Percentiles rank a stretch among this genome's conserved stretches.
Evolutionary conservation across 2,797 vertebrate genomes (phyloP).

Genomic region (Acrossocheilus fasciatus): DNA sequence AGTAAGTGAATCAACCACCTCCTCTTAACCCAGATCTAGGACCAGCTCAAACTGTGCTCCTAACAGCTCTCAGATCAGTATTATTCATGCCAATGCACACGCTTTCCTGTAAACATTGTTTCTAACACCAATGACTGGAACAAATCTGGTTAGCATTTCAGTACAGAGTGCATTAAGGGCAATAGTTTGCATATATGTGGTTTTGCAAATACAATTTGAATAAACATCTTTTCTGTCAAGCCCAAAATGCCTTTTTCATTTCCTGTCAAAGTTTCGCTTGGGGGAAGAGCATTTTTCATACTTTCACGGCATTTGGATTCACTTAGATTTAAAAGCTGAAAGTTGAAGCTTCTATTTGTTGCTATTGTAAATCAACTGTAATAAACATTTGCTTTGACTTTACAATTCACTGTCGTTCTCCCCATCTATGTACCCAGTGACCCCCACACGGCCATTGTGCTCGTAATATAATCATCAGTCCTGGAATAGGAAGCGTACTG

Average conservation of each 20-base stretch:
- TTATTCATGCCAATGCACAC: neutral
- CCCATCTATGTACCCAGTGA: constrained; percentile 74
- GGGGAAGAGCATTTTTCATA: neutral
- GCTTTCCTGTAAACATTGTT: constrained; percentile 25
- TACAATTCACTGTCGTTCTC: neutral
- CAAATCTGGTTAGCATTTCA: neutral
- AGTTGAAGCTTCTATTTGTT: neutral
- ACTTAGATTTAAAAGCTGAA: neutral
- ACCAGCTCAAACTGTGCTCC: neutral
- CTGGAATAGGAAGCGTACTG: constrained; percentile 81
- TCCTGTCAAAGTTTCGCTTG: neutral
- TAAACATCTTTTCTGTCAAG: constrained; percentile 16
- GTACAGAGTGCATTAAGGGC: constrained; percentile 4
- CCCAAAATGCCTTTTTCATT: constrained; percentile 2
- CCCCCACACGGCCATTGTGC: constrained; percentile 78
- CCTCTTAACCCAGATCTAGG: neutral
- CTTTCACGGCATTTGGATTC: constrained; percentile 4
- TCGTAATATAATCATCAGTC: constrained; percentile 80
- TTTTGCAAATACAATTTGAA: constrained; percentile 1
- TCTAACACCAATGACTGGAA: neutral
- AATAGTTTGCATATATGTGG: constrained; percentile 5
- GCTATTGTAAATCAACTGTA: neutral
- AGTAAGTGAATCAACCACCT: constrained; percentile 31
- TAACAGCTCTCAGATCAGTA: constrained; percentile 17
- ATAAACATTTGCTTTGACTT: constrained; percentile 19